Percentiles rank a stretch among this genome's conserved stretches.
phyloP scores from a whole-genome alignment of 2,797 vertebrate genomes.

The Psittacula echo region DNA sequence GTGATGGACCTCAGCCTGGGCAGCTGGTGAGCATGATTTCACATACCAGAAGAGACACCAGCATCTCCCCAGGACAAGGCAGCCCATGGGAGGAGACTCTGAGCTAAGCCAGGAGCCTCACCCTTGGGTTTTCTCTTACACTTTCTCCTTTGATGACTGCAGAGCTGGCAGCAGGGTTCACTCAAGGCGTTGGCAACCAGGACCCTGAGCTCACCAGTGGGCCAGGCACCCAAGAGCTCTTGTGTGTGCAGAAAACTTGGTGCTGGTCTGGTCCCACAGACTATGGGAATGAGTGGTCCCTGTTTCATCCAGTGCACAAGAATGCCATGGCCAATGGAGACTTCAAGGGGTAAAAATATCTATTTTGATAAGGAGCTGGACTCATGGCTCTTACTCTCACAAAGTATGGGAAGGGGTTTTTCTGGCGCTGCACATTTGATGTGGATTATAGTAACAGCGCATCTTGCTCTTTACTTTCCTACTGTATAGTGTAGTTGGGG shows the following conservation, averaged over 20 bases:
- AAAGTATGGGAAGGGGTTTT: neutral
- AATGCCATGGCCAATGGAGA: neutral
- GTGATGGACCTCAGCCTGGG: neutral
- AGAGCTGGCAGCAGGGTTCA: neutral
- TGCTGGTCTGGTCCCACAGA: neutral
- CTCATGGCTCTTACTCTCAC: accelerated
- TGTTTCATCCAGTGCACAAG: accelerated
- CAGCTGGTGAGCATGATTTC: neutral
- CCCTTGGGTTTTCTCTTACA: accelerated
- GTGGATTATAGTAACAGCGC: neutral
- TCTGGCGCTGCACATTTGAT: neutral
- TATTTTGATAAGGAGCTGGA: neutral
- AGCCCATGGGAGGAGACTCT: neutral
- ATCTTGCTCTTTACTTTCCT: neutral
- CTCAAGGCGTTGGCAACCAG: accelerated
- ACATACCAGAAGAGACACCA: neutral
- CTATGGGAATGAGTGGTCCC: accelerated
- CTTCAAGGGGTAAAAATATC: neutral
- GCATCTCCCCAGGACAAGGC: neutral
- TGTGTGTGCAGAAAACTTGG: neutral
- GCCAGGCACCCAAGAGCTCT: too few species aligned
- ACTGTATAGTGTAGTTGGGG: too few species aligned
- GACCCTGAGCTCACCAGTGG: accelerated
- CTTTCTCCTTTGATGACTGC: neutral
- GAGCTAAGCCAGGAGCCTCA: neutral